Evolutionary conservation across 2,888 invertebrate species (phyloP).

Genomic region (Eledona agricola): DNA sequence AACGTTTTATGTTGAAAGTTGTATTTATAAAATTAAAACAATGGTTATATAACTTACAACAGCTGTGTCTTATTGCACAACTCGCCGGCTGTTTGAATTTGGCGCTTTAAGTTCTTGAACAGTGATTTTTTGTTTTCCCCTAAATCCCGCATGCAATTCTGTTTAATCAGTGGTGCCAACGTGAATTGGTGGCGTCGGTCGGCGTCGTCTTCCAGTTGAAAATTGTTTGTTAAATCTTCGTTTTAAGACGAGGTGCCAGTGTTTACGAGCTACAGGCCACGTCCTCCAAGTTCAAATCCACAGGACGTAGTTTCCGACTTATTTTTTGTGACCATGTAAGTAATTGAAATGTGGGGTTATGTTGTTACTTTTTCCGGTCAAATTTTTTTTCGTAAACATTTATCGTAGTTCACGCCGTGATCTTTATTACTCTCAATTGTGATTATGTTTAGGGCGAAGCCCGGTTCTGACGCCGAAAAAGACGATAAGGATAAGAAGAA

Average conservation of each 20-base stretch:
- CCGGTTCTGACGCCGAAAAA: constrained; percentile 74
- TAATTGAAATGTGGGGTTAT: constrained; percentile 20
- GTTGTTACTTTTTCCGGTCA: constrained; percentile 2
- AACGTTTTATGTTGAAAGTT: constrained; percentile 46
- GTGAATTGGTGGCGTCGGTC: neutral
- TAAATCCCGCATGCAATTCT: too few relatives aligned
- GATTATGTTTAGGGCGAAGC: constrained; percentile 82
- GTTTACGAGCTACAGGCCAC: too few relatives aligned
- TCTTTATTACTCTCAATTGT: too few relatives aligned
- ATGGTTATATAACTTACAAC: constrained; percentile 39
- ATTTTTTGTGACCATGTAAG: too few relatives aligned
- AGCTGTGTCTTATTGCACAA: constrained; percentile 1
- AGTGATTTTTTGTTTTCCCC: constrained; percentile 4
- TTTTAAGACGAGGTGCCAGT: too few relatives aligned
- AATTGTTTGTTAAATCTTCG: neutral
- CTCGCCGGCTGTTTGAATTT: neutral
- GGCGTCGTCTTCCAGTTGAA: constrained; percentile 9
- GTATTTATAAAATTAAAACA: constrained; percentile 44
- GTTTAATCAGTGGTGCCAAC: constrained; percentile 12
- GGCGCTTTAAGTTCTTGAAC: neutral
- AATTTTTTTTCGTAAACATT: too few relatives aligned
- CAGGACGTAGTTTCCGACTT: too few relatives aligned
- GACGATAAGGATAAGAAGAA: constrained; percentile 77
- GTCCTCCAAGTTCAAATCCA: too few relatives aligned
- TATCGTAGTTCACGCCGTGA: too few relatives aligned